Base-by-base conservation (phyloP, 2,888 invertebrate species). In the Aphodius sticticus region DNA sequence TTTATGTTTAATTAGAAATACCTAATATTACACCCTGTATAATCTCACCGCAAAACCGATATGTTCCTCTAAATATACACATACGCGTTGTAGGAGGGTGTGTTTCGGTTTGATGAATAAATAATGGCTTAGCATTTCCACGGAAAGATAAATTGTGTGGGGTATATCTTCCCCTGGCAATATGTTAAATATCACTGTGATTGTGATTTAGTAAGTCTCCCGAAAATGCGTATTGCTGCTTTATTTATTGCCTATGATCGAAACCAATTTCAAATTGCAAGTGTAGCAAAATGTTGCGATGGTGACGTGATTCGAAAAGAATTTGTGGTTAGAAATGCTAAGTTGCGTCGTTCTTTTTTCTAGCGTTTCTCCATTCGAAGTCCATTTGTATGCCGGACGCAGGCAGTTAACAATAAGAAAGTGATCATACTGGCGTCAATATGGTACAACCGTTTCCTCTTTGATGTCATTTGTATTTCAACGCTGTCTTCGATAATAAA, bases 401-500 rank as follows among this genome's bases (percentile, higher is more conserved):
- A 16, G 12, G 38, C 35, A 76, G 9, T 53, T 78, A 53, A 53
- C 53, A 53, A 75, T 78, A 78, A 78, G 78, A 78, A 78, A 78
- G 78, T 78, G 75, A 76, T 76, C 69, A 78, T 74, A 78, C 75
- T 78, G 78, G 75, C 78, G 78, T 75, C 78, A 78, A 78, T 76
- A 76, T 26, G 70, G 69, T 78, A 78, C 78, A 75, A 35, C 76
- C 78, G 78, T 78, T 78, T 78, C 76, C 78, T 78, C 53, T 53
- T 53, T 53, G 53, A 7, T 53, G 53, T 53, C 53, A 53, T 53
- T 53, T 53, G 53, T 53, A 53, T 53, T 7, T 53, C 53, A 53
- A 53, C 53, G 7, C 9, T 53, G 53, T 1, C 53, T 53, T 53
- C 3, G 7, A 53, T 53, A 53, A 53, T n/a, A 74, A 74, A 74